A percentile compares a stretch with the other conserved stretches of the same genome.
These are phyloP conservation scores for Dendrocincla fuliginosa DNA, from an alignment of 2,797 vertebrate genomes.

Conservation along the genomic window DNA sequence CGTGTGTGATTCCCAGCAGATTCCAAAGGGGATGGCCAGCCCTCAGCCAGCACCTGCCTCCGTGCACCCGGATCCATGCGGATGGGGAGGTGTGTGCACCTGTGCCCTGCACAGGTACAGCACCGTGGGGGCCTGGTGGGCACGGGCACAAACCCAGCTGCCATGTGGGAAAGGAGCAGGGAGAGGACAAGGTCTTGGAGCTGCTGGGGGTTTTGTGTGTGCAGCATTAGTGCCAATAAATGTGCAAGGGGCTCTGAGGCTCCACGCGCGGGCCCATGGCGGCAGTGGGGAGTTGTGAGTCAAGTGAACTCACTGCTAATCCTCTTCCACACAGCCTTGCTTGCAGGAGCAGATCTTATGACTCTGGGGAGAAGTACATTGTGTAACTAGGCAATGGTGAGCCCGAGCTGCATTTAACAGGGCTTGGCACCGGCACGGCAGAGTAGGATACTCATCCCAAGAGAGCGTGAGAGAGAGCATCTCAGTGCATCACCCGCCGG, in stretches of 20 bases:
- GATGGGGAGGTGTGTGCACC: background rate
- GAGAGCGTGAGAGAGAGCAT: constrained; percentile 48
- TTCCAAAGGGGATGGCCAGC: background rate
- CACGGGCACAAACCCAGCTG: background rate
- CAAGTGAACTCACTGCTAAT: background rate
- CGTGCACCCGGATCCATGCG: fast-evolving
- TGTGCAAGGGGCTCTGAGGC: fast-evolving
- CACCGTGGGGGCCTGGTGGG: background rate
- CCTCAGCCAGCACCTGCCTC: background rate
- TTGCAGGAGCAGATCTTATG: constrained; percentile 19
- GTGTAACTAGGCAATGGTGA: constrained; percentile 52
- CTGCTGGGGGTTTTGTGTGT: background rate
- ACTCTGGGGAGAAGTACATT: constrained; percentile 31
- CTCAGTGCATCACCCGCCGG: background rate
- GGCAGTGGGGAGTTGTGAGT: background rate
- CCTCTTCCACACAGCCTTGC: constrained; percentile 19
- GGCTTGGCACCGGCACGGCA: constrained; percentile 7
- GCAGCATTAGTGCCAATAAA: background rate
- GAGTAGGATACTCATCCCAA: background rate
- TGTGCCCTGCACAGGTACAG: background rate
- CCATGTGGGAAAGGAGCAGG: background rate
- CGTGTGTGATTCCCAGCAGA: background rate
- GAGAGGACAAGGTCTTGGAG: background rate
- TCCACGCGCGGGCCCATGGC: background rate
- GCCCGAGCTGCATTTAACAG: constrained; percentile 6